Evolutionary conservation across 1,140 invertebrate species (phyloP).

Genomic region (Drosophila guanche): DNA sequence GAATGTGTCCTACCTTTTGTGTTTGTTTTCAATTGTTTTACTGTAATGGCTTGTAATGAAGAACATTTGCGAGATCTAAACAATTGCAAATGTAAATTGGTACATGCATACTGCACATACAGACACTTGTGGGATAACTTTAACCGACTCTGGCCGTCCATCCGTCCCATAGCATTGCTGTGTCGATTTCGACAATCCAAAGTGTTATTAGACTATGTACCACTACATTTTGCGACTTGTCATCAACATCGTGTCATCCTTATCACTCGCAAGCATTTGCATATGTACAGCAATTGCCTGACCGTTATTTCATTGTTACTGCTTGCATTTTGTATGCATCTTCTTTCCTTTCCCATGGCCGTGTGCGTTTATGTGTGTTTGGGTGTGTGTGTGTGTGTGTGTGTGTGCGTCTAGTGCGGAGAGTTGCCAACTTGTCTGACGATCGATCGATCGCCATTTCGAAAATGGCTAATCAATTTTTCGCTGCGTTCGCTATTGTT

Average conservation of each 20-base stretch:
- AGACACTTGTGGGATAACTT: slow-evolving; percentile 56
- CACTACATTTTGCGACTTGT: too few species aligned
- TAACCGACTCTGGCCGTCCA: slow-evolving; percentile 38
- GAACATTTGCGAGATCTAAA: slow-evolving; percentile 51
- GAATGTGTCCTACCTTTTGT: too few species aligned
- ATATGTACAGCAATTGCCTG: slow-evolving; percentile 29
- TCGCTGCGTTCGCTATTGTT: slow-evolving; percentile 12
- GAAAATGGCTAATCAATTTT: slow-evolving; percentile 69
- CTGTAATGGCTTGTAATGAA: not conserved
- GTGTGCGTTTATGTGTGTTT: not conserved
- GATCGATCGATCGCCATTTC: slow-evolving; percentile 34
- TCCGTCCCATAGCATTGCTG: slow-evolving; percentile 55
- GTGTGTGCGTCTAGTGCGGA: not conserved
- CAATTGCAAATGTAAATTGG: slow-evolving; percentile 64
- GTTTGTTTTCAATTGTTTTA: too few species aligned
- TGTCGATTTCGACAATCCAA: slow-evolving; percentile 67
- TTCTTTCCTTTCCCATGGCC: slow-evolving; percentile 41
- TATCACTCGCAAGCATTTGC: too few species aligned
- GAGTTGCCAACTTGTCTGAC: slow-evolving; percentile 46
- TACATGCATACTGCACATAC: slow-evolving; percentile 36
- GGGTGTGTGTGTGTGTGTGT: too few species aligned
- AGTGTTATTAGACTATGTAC: slow-evolving; percentile 25
- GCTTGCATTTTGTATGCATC: slow-evolving; percentile 18
- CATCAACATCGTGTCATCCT: too few species aligned
- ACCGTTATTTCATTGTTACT: slow-evolving; percentile 29